Percentiles rank a stretch among this genome's conserved stretches.
phyloP scores from a whole-genome alignment of 2,888 invertebrate species.

The Parasteatoda lunata region DNA sequence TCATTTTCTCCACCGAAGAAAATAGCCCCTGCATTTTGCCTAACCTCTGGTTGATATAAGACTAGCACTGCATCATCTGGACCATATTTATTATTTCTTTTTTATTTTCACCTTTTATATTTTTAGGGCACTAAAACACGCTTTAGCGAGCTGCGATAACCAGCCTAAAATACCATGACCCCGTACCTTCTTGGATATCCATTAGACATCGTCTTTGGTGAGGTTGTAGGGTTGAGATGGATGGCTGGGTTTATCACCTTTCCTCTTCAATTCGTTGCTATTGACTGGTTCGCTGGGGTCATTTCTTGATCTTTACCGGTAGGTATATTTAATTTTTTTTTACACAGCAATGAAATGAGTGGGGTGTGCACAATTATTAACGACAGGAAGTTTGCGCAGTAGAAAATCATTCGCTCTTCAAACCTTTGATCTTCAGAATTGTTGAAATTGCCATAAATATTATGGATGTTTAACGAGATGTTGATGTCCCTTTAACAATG shows the following conservation, averaged over 20 bases:
- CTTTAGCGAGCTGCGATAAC: neutral
- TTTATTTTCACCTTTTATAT: conserved; percentile 6
- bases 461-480: too few species aligned
- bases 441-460: too few species aligned
- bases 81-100: neutral
- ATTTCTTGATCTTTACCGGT: conserved; percentile 16
- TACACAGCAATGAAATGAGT: too few species aligned
- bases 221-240: conserved; percentile 13
- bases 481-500: too few species aligned
- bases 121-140: conserved; percentile 52
- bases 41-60: neutral
- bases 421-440: too few species aligned
- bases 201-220: conserved; percentile 35
- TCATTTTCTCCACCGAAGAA: conserved; percentile 15
- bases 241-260: conserved; percentile 47
- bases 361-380: too few species aligned
- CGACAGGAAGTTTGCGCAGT: too few species aligned
- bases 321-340: neutral
- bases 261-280: conserved; percentile 48
- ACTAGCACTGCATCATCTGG: conserved; percentile 29
- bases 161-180: too few species aligned
- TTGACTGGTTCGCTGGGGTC: conserved; percentile 24
- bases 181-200: conserved; percentile 19
- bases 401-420: too few species aligned
- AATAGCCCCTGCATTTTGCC: conserved; percentile 1